Evolutionary conservation across 2,797 vertebrate genomes (phyloP).

Genomic region (Gallinago solitaria): DNA sequence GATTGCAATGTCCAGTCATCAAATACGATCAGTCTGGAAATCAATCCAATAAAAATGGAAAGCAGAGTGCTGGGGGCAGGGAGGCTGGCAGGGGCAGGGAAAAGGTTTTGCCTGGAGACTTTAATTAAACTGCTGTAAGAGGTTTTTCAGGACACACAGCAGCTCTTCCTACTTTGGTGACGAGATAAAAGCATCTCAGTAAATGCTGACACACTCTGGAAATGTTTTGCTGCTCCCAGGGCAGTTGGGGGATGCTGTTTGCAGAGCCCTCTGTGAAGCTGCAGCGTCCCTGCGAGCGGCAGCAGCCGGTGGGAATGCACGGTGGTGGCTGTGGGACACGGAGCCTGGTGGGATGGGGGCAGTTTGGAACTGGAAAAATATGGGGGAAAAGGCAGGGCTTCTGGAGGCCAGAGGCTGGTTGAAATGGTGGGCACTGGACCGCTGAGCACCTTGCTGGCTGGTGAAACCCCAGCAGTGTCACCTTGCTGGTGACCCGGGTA

Average conservation of each 20-base stretch:
- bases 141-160: background rate
- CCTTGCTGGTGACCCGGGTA: background rate
- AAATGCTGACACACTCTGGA: background rate
- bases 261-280: background rate
- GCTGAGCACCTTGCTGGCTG: no score
- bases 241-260: background rate
- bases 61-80: background rate
- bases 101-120: conserved; percentile 28
- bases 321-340: no score
- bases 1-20: background rate
- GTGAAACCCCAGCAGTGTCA: no score
- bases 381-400: no score
- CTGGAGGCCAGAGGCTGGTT: no score
- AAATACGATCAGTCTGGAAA: conserved; percentile 36
- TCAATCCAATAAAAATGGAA: conserved; percentile 48
- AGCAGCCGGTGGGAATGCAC: no score
- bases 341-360: no score
- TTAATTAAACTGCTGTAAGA: conserved; percentile 54
- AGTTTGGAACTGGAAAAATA: no score
- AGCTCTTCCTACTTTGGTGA: background rate
- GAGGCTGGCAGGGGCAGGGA: background rate
- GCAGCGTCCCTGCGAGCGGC: background rate
- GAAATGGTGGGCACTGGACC: no score
- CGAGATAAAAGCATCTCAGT: background rate
- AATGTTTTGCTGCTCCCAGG: background rate